Evolutionary conservation across 2,113 vertebrate genomes (phyloP), one percentile per base, ranked within the genome.

Genomic region (Egretta garzetta): DNA sequence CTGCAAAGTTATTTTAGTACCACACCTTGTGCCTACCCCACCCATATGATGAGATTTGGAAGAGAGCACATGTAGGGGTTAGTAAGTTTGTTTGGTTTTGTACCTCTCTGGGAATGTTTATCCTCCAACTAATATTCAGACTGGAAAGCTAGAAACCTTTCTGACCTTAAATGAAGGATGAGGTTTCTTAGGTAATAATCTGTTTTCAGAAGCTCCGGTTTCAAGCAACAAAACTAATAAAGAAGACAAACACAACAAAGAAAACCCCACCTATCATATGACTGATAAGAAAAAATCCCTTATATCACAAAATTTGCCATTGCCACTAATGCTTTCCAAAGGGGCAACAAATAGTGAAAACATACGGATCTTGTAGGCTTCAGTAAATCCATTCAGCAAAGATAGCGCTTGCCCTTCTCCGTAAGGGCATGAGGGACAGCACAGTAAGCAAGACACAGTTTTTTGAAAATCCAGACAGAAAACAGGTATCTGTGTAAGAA

Each of bases 71-170:
- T 24, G 14, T 23, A 66, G 75, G 60, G 17, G 24, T 96, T 86
- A 80, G 28, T 83, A 53, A 90, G 37, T 74, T 76, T 73, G 66
- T 79, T 80, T 83, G 33, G 3, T 70, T 88, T 91, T 86, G 28
- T 84, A 26, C 26, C 55, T 66, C 55, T 39, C 28, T 59, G 63
- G 56, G 33, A 88, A 90, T 80, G 41, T 58, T 91, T 95, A 94
- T 86, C 72, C 39, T 84, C 60, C 52, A 91, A 76, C 41, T 95
- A 93, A 77, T 86, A 76, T 74, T 73, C 37, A 76, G 45, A 91
- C 77, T 90, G 66, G 66, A 90, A 85, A 43, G 55, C 28, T 77
- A 77, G 60, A 89, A 92, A 50, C 8, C 6, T 64, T 85, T 88
- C 55, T 63, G 37, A 28, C 70, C 91, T 71, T 70, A 64, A 90